phyloP scores from a whole-genome alignment of 1,140 invertebrate species.

The Mactra quadrangularis region DNA sequence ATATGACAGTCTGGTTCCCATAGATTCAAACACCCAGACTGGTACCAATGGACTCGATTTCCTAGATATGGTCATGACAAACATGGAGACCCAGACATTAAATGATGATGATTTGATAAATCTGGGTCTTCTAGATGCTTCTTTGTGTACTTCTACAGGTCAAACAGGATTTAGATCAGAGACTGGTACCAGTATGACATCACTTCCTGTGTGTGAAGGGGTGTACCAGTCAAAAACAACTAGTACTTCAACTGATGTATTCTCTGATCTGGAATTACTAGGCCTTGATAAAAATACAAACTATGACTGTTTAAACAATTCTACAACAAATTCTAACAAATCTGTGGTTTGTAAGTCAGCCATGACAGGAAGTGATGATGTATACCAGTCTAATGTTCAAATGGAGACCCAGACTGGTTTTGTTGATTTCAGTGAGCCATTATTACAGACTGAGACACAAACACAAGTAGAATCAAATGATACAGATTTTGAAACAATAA shows the following conservation, averaged over 20 bases:
- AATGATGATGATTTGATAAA: conserved; percentile 48
- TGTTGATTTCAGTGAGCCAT: conserved; percentile 20
- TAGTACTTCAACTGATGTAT: too few relatives aligned
- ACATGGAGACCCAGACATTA: conserved; percentile 60
- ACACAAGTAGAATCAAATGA: conserved; percentile 48
- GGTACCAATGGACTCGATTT: conserved; percentile 34
- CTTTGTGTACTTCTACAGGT: background rate
- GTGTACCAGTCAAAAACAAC: background rate
- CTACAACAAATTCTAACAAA: too few relatives aligned
- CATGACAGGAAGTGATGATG: background rate
- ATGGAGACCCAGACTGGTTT: conserved; percentile 36
- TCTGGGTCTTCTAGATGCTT: conserved; percentile 37
- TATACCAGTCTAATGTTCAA: background rate
- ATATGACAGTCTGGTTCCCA: conserved; percentile 24
- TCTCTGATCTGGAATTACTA: background rate
- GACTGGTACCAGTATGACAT: background rate
- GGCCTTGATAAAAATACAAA: background rate
- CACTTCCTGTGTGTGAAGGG: background rate
- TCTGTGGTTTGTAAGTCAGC: background rate
- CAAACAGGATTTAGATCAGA: background rate
- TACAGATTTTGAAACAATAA: conserved; percentile 42
- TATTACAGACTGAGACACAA: conserved; percentile 47
- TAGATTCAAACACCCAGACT: conserved; percentile 58
- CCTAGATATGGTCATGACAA: conserved; percentile 51
- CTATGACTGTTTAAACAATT: background rate